A percentile compares a stretch with the other conserved stretches of the same genome.
Conservation (phyloP, 1,140 invertebrate species). For the Drosophila kohkoa region DNA sequence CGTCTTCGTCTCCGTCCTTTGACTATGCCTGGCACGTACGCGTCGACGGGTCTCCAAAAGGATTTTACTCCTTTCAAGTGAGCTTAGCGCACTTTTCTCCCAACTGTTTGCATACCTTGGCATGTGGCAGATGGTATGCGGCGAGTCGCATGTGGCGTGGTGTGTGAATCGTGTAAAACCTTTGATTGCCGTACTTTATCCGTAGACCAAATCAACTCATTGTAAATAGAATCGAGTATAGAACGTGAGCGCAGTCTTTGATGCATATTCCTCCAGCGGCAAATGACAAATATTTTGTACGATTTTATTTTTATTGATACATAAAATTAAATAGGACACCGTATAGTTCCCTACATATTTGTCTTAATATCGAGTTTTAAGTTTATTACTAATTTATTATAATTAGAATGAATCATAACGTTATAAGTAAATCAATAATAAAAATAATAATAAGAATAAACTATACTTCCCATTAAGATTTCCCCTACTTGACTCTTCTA, state of each 20-base stretch:
- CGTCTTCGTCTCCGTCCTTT: slow-evolving; percentile 6
- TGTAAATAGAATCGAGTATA: slow-evolving; percentile 67
- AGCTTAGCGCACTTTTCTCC: slow-evolving; percentile 25
- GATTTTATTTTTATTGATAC: slow-evolving; percentile 11
- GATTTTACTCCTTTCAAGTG: slow-evolving; percentile 74
- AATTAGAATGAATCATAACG: too few species aligned
- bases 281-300: background rate
- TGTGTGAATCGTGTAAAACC: slow-evolving; percentile 37
- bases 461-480: background rate
- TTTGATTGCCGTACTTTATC: slow-evolving; percentile 74
- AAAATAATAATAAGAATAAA: background rate
- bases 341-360: too few species aligned
- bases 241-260: slow-evolving; percentile 38
- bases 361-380: too few species aligned
- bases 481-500: background rate
- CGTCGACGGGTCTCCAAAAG: slow-evolving; percentile 40
- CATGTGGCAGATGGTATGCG: slow-evolving; percentile 20
- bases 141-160: slow-evolving; percentile 2
- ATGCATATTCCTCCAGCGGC: slow-evolving; percentile 27
- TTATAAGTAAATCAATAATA: too few species aligned
- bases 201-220: slow-evolving; percentile 51
- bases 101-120: slow-evolving; percentile 52
- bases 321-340: background rate
- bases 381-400: too few species aligned
- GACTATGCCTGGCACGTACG: slow-evolving; percentile 64